Conservation (phyloP, 2,113 vertebrate species). For the Pipra filicauda region DNA sequence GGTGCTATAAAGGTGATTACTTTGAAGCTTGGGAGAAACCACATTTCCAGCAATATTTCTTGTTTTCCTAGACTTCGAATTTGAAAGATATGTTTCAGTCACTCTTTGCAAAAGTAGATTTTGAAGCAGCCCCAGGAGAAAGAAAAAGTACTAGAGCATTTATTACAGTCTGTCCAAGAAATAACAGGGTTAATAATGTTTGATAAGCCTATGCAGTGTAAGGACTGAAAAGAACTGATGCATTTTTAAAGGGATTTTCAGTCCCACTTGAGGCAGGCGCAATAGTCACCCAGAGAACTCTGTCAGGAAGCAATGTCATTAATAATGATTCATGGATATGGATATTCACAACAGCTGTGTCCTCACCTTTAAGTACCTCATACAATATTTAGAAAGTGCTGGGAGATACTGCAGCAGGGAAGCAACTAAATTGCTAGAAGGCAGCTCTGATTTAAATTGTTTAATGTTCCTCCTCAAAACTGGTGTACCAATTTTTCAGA, state of each 20-base stretch:
- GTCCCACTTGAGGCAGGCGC: conserved; percentile 40
- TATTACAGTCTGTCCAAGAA: conserved; percentile 59
- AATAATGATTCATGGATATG: conserved; percentile 73
- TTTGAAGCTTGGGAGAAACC: background rate
- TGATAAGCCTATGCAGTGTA: conserved; percentile 60
- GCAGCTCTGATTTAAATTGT: conserved; percentile 50
- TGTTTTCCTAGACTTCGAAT: conserved; percentile 37
- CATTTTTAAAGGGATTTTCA: conserved; percentile 73
- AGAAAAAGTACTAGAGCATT: conserved; percentile 38
- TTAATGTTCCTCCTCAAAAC: conserved; percentile 61
- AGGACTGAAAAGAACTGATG: conserved; percentile 67
- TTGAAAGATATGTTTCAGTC: conserved; percentile 58
- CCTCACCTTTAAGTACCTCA: conserved; percentile 74
- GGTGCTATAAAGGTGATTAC: conserved; percentile 33
- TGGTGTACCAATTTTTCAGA: conserved; percentile 14
- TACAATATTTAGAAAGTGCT: conserved; percentile 74
- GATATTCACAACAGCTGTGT: conserved; percentile 73
- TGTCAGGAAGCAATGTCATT: conserved; percentile 64
- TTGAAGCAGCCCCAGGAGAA: conserved; percentile 29
- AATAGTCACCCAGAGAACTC: conserved; percentile 63
- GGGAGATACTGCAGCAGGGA: conserved; percentile 68
- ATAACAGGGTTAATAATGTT: conserved; percentile 71
- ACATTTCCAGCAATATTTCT: conserved; percentile 32
- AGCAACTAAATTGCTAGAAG: conserved; percentile 70
- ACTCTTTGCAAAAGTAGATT: conserved; percentile 48